Conservation (phyloP, 2,113 vertebrate species). For the Dipodomys stephensi region DNA sequence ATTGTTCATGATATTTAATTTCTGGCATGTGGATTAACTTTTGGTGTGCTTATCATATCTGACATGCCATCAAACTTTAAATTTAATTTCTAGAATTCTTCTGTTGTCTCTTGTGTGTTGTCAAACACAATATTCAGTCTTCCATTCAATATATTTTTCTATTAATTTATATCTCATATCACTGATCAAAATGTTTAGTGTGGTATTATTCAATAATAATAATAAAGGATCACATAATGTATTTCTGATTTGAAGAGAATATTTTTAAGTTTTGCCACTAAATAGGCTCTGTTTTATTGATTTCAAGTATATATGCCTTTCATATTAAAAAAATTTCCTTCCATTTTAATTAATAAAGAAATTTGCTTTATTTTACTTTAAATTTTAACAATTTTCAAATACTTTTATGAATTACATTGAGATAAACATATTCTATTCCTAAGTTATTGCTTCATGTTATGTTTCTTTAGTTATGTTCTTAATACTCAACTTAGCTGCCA, state of each 20-base stretch:
- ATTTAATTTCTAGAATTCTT: constrained; percentile 42
- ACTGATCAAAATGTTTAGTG: background rate
- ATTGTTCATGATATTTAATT: background rate
- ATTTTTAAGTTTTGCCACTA: background rate
- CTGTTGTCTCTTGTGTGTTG: background rate
- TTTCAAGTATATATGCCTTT: background rate
- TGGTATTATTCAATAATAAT: constrained; percentile 43
- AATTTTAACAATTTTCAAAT: background rate
- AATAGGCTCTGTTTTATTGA: background rate
- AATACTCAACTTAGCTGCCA: background rate
- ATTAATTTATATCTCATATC: background rate
- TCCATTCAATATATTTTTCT: constrained; percentile 31
- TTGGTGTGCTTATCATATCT: background rate
- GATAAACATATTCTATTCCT: background rate
- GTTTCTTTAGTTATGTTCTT: background rate
- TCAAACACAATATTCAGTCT: background rate
- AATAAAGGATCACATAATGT: background rate
- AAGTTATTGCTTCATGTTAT: background rate
- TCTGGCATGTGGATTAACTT: background rate
- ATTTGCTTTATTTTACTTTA: constrained; percentile 34
- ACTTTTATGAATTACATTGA: background rate
- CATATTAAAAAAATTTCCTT: background rate
- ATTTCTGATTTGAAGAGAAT: constrained; percentile 15
- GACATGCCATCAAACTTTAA: background rate
- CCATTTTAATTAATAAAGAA: background rate